phyloP scores from a whole-genome alignment of 2,797 vertebrate species.

The Hylomyscus alleni region DNA sequence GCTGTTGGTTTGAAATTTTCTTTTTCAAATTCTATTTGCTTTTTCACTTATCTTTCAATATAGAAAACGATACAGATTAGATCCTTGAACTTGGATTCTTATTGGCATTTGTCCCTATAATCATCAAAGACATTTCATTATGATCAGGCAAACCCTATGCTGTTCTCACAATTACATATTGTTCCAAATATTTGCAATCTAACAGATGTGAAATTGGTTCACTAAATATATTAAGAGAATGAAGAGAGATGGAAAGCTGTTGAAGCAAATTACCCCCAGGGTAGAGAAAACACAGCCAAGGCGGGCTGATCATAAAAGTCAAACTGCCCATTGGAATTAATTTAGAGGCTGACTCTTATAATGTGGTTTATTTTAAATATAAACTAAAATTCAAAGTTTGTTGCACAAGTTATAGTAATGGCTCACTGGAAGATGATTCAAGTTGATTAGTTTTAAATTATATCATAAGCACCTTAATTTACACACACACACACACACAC shows the following conservation, averaged over 20 bases:
- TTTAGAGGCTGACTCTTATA: constrained; percentile 63
- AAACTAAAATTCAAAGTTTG: constrained; percentile 30
- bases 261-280: constrained; percentile 65
- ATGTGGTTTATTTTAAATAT: constrained; percentile 52
- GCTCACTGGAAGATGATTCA: constrained; percentile 28
- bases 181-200: constrained; percentile 55
- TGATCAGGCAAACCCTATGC: not conserved
- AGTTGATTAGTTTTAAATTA: constrained; percentile 51
- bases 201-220: constrained; percentile 63
- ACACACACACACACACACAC: constrained; percentile 8
- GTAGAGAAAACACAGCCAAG: constrained; percentile 27
- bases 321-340: constrained; percentile 63
- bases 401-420: constrained; percentile 52
- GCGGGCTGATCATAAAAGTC: not conserved
- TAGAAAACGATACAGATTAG: constrained; percentile 32
- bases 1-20: not conserved
- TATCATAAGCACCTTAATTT: not conserved
- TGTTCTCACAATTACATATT: constrained; percentile 42
- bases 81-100: constrained; percentile 6
- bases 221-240: constrained; percentile 60
- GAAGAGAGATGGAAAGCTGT: constrained; percentile 66
- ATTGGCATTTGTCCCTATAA: not conserved
- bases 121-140: constrained; percentile 56
- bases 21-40: not conserved
- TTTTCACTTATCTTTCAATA: constrained; percentile 3